These are phyloP conservation scores for Hippoglossus stenolepis DNA, from an alignment of 2,113 vertebrate genomes.

Conservation along the genomic window DNA sequence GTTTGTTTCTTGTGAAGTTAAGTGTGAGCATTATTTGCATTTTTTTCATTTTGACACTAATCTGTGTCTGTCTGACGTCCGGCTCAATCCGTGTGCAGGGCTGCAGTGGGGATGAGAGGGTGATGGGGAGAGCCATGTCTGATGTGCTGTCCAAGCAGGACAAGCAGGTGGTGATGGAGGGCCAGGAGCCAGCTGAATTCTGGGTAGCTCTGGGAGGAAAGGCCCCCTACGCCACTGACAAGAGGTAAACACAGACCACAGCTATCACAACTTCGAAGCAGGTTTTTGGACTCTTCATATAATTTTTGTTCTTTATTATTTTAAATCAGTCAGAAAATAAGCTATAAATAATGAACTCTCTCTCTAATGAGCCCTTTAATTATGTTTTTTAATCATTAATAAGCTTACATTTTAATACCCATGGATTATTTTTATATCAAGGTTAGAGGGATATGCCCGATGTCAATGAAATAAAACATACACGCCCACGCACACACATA, in stretches of 20 bases:
- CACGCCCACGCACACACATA: background rate
- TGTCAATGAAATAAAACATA: conserved; percentile 1
- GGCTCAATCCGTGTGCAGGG: conserved; percentile 78
- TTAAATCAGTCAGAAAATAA: too few species aligned
- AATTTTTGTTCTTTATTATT: too few species aligned
- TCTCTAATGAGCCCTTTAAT: too few species aligned
- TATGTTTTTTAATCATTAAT: too few species aligned
- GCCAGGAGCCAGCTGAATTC: conserved; percentile 91
- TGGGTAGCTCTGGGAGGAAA: conserved; percentile 92
- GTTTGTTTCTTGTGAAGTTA: background rate
- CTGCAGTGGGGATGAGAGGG: conserved; percentile 91
- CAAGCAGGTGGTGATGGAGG: conserved; percentile 89
- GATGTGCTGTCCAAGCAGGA: conserved; percentile 86
- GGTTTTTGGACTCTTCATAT: too few species aligned
- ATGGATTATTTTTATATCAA: conserved; percentile 4
- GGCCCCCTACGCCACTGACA: conserved; percentile 88
- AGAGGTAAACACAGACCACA: conserved; percentile 80
- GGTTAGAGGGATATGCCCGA: conserved; percentile 23
- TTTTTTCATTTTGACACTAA: background rate
- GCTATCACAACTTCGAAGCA: background rate
- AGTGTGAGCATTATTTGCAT: background rate
- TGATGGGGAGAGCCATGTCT: conserved; percentile 88
- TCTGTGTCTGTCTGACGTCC: background rate
- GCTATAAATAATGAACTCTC: too few species aligned
- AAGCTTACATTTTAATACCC: too few species aligned